phyloP scores from a whole-genome alignment of 2,888 invertebrate species.

The Drosophila barbarae region DNA sequence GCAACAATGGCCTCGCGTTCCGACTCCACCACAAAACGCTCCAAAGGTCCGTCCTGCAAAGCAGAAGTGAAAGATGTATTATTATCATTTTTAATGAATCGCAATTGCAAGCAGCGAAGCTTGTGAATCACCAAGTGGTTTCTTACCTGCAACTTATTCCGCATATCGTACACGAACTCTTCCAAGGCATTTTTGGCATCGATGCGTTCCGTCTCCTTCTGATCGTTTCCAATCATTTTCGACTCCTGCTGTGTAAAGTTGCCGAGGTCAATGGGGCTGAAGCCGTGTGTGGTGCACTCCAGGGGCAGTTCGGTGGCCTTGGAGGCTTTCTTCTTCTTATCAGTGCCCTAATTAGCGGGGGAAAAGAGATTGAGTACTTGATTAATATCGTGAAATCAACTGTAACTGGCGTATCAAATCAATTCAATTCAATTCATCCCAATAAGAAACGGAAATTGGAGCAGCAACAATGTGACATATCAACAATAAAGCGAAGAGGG shows the following conservation, averaged over 20 bases:
- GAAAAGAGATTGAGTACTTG: conserved; percentile 2
- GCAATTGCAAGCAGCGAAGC: not conserved
- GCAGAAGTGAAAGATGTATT: not conserved
- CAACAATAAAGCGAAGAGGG: conserved; percentile 72
- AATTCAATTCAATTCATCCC: conserved; percentile 34
- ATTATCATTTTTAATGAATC: not conserved
- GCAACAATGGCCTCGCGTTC: conserved; percentile 84
- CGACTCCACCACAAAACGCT: conserved; percentile 86
- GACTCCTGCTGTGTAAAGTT: conserved; percentile 89
- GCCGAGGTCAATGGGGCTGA: conserved; percentile 86
- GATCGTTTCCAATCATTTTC: conserved; percentile 91
- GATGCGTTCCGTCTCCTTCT: conserved; percentile 95
- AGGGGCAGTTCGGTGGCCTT: conserved; percentile 93
- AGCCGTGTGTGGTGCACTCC: conserved; percentile 87
- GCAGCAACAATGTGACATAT: conserved; percentile 46
- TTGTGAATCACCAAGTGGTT: too few relatives aligned
- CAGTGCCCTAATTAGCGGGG: conserved; percentile 77
- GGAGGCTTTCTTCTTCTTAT: conserved; percentile 88
- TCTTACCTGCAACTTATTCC: conserved; percentile 87
- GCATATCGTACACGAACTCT: conserved; percentile 98
- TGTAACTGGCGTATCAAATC: conserved; percentile 1
- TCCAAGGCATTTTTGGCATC: conserved; percentile 98
- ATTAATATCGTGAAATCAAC: not conserved
- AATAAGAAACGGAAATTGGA: conserved; percentile 60
- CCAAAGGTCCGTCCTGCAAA: conserved; percentile 85